Base-by-base conservation (phyloP, 2,888 invertebrate genomes). In the Alloplasta piceator region DNA sequence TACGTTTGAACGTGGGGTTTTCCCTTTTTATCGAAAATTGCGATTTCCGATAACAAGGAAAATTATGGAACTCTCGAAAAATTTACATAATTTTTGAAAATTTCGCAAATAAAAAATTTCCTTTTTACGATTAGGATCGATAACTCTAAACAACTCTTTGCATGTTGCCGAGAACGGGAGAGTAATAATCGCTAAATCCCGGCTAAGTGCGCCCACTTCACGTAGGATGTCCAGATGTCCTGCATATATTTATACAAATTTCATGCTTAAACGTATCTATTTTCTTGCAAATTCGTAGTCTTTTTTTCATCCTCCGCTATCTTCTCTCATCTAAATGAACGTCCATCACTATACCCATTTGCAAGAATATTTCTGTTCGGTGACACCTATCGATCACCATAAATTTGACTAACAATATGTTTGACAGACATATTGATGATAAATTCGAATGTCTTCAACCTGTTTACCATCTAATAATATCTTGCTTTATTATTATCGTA, bases 381-480 rank as follows among this genome's bases (percentile, higher is more conserved):
- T 73, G 78, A 68, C 41, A 12, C 61, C 73, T 78, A 74, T 74
- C 63, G 73, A 56, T 78, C 78, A 73, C 73, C 73, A 78, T 74
- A 78, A 78, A 78, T 78, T 74, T 78, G 73, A 74, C 78, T 78
- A 78, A 74, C 68, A 74, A 78, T 74, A 78, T 78, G 68, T 56
- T 73, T 7, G 7, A 68, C 48, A 48, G 73, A 78, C 73, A 78
- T 78, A 78, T 74, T 78, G 78, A 78, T 73, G 78, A 78, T 78
- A 78, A 78, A 78, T 78, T 78, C 78, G 73, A 78, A 78, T 74
- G 73, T 78, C 78, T 78, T 78, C 68, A 74, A 78, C 78, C 39
- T 26, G 26, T 26, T 74, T 68, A 74, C 56, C 73, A 68, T 12
- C 78, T 78, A 78, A 78, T 78, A 78, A 68, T 76, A 80, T 70